Evolutionary conservation across 2,113 vertebrate species (phyloP).

Genomic region (Columba janthina): DNA sequence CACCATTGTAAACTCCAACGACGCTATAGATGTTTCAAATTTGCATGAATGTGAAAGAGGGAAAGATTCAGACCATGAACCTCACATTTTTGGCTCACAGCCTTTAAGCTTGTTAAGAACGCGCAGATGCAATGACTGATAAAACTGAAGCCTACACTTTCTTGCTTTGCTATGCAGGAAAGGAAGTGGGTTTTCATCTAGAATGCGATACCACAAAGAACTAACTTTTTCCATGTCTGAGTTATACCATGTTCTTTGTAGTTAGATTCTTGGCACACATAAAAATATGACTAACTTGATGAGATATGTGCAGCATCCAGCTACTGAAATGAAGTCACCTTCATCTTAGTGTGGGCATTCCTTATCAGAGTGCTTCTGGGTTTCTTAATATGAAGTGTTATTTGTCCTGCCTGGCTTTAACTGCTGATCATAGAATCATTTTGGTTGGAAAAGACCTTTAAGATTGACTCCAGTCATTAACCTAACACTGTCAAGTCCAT

Average conservation of each 20-base stretch:
- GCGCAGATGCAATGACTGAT: neutral
- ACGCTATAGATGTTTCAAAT: slow-evolving; percentile 34
- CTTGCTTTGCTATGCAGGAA: slow-evolving; percentile 23
- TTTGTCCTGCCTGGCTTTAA: neutral
- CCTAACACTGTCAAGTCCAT: too few relatives aligned
- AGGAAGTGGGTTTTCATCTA: slow-evolving; percentile 51
- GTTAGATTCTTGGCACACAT: neutral
- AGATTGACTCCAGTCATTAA: too few relatives aligned
- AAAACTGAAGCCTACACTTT: neutral
- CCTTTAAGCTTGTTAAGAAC: slow-evolving; percentile 19
- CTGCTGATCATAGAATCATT: too few relatives aligned
- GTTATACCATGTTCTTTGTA: slow-evolving; percentile 4
- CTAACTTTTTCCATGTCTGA: slow-evolving; percentile 33
- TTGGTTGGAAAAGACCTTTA: too few relatives aligned
- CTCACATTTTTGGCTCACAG: neutral
- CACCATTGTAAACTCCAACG: neutral
- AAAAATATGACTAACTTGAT: slow-evolving; percentile 41
- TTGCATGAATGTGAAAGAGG: neutral
- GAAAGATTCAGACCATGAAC: neutral
- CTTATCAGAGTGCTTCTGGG: neutral
- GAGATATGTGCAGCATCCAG: neutral
- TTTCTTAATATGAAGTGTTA: neutral
- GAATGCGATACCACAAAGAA: neutral
- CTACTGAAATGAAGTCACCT: neutral
- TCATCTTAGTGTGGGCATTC: neutral